Evolutionary conservation across 92 coral and sea anemone genomes (phyloP).

Genomic region (Paragorgia papillata): DNA sequence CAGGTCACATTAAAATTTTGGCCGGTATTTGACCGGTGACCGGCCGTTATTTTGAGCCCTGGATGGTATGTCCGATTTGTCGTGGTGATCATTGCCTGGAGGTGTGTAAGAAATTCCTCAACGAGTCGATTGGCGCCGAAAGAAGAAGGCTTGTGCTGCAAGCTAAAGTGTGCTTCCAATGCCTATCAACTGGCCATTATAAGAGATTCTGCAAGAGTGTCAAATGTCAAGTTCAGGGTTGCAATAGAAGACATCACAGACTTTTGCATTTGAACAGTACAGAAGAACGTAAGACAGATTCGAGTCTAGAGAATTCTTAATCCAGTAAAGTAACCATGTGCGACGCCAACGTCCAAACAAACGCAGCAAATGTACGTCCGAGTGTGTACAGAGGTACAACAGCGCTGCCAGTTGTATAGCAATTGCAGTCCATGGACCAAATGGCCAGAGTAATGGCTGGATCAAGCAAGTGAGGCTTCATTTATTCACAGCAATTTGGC

Average conservation of each 20-base stretch:
- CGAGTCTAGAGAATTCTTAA: not conserved
- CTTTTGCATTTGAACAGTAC: constrained; percentile 6
- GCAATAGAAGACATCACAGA: constrained; percentile 12
- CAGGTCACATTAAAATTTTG: too few relatives aligned
- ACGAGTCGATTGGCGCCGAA: not conserved
- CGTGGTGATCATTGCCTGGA: constrained; percentile 2
- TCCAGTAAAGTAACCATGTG: not conserved
- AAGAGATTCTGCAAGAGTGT: constrained; percentile 24
- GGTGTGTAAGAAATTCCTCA: constrained; percentile 5
- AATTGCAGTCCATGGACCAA: not conserved
- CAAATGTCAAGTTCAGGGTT: not conserved
- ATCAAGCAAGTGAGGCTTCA: constrained; percentile 35
- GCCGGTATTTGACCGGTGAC: too few relatives aligned
- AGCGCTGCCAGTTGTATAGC: constrained; percentile 23
- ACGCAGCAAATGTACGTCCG: constrained; percentile 1
- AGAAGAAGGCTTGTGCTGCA: constrained; percentile 13
- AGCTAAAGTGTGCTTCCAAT: constrained; percentile 18
- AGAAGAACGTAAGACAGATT: not conserved
- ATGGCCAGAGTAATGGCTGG: constrained; percentile 2
- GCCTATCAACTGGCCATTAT: constrained; percentile 15
- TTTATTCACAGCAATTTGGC: constrained; percentile 22
- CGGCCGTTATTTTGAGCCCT: too few relatives aligned
- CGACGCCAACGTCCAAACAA: constrained; percentile 24
- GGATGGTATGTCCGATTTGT: constrained; percentile 18
- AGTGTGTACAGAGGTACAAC: constrained; percentile 5